These are phyloP conservation scores for Diceros bicornis DNA, from an alignment of 2,797 vertebrate species.

Conservation along the genomic window DNA sequence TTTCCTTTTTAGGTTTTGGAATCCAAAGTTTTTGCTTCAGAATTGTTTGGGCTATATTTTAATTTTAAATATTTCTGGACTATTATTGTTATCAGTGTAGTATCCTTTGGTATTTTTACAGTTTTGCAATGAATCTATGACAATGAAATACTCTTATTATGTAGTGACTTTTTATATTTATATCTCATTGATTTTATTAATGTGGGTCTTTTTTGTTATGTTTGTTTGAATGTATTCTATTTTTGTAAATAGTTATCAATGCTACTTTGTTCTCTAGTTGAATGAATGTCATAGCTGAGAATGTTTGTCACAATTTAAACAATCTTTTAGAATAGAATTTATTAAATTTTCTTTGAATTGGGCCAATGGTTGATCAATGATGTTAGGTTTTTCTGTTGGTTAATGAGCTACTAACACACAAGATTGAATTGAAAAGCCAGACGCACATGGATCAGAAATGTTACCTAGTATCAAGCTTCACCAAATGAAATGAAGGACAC, in stretches of 20 bases:
- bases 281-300: constrained; percentile 40
- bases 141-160: neutral
- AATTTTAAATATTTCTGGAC: neutral
- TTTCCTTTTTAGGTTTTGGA: constrained; percentile 63
- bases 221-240: constrained; percentile 6
- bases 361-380: neutral
- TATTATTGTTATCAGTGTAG: neutral
- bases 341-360: neutral
- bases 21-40: constrained; percentile 23
- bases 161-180: neutral
- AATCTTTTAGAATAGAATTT: constrained; percentile 16
- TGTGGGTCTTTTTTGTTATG: neutral
- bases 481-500: neutral
- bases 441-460: neutral
- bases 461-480: neutral
- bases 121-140: neutral
- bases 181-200: neutral
- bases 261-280: neutral
- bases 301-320: constrained; percentile 37
- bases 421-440: neutral
- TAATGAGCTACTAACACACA: neutral
- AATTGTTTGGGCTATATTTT: neutral
- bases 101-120: neutral
- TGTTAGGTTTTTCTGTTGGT: neutral
- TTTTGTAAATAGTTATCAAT: constrained; percentile 37